A percentile compares a stretch with the other conserved stretches of the same genome.
Conservation (phyloP, 2,888 invertebrate genomes). For the Seladonia tumulorum region DNA sequence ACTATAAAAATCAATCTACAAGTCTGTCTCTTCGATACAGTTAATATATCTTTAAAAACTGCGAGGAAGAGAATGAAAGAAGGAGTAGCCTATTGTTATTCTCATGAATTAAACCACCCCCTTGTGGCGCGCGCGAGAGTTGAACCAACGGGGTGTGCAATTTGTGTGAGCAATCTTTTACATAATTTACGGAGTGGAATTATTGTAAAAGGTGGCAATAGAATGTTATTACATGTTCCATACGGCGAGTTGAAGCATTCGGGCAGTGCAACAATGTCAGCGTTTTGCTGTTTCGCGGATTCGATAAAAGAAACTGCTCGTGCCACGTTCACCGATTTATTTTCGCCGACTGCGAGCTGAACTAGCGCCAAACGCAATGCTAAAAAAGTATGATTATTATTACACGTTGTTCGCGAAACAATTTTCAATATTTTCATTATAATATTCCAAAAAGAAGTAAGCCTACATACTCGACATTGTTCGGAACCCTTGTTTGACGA, state of each 20-base stretch:
- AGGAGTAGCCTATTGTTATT: neutral
- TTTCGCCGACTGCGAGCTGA: constrained; percentile 91
- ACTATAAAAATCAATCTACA: neutral
- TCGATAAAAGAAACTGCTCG: constrained; percentile 90
- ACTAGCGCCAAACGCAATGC: constrained; percentile 91
- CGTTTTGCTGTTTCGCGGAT: constrained; percentile 88
- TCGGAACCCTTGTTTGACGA: constrained; percentile 63
- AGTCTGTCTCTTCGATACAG: neutral
- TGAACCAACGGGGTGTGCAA: neutral
- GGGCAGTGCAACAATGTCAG: constrained; percentile 89
- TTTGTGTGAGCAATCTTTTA: neutral
- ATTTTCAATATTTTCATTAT: neutral
- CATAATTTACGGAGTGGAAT: neutral
- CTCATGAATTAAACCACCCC: neutral
- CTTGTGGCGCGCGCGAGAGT: neutral
- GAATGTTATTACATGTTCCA: constrained; percentile 88
- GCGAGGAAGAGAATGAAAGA: too few relatives aligned
- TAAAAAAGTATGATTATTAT: constrained; percentile 74
- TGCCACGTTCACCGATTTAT: constrained; percentile 91
- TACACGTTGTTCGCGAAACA: neutral
- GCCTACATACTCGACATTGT: constrained; percentile 75
- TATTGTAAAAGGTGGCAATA: neutral
- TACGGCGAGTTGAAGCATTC: constrained; percentile 99
- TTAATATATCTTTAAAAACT: neutral
- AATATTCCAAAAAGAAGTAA: neutral